Base-by-base conservation (phyloP, 1,140 invertebrate genomes). In the Panagrolaimus sp. region DNA sequence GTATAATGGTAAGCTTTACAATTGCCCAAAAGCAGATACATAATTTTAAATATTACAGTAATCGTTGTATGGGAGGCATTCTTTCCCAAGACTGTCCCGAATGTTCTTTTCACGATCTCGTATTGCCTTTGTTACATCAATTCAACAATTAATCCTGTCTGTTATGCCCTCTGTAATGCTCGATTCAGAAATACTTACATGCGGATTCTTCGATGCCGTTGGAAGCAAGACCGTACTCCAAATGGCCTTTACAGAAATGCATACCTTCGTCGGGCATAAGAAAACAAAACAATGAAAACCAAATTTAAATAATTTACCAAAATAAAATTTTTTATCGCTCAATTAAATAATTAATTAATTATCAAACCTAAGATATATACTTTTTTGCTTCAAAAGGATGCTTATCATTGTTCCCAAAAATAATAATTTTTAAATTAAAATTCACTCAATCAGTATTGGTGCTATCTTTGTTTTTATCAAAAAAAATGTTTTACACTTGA, bases 41-140 rank as follows among this genome's bases (percentile, higher is more conserved):
- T 47, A 66, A 64, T 46, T 38, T 17, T 7, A 26, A 21, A 6
- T 0, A 17, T 73, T 81, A 71, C 68, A 80, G 81, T 83, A 68
- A 83, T 84, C 17, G 78, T 87, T 7, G 76, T 84, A 12, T 83
- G 79, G 65, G 82, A 85, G 68, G 80, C 83, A 4, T 87, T 86
- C 75, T 86, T 83, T 77, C 73, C 80, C 3, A 75, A 78, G 38
- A 74, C 72, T 10, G 93, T 95, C 72, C 91, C 93, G 12, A 88
- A 90, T 71, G 88, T 89, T 76, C 85, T 95, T 67, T 97, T 93
- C 92, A 91, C 94, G 78, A 93, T 96, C 84, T 91, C 94, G 84
- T 98, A 99, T 85, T 97, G 94, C 81, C 88, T 99, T 80, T 99
- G 96, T 86, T 99, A 99, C 86, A 94, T 98, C 76, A 98, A 98